These are phyloP conservation scores for Uromys caudimaculatus DNA, from an alignment of 2,797 vertebrate species.

Conservation along the genomic window DNA sequence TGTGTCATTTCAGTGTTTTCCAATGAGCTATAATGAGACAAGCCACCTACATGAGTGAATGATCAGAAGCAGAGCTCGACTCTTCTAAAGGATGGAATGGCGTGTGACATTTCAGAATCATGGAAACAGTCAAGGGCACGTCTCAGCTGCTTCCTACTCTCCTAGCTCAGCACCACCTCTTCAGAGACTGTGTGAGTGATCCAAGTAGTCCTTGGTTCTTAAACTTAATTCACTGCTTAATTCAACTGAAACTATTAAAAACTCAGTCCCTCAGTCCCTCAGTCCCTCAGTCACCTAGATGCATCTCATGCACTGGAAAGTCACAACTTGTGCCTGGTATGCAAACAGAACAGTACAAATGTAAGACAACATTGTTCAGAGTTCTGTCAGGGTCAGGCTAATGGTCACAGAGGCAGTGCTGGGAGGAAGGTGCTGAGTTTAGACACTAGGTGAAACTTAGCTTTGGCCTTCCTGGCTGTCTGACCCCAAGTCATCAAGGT, in stretches of 20 bases:
- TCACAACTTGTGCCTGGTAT: neutral
- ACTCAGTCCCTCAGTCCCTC: conserved; percentile 2
- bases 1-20: neutral
- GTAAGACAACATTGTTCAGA: neutral
- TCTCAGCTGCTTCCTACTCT: neutral
- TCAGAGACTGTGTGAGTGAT: neutral
- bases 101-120: neutral
- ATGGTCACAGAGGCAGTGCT: neutral
- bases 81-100: conserved; percentile 2
- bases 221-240: conserved; percentile 30
- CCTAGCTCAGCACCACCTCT: conserved; percentile 3
- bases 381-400: neutral
- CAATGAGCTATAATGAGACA: conserved; percentile 38
- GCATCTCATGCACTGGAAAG: conserved; percentile 16
- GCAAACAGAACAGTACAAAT: neutral
- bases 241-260: conserved; percentile 47
- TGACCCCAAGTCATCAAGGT: neutral
- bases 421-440: neutral
- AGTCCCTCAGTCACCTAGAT: neutral
- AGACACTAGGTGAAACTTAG: neutral
- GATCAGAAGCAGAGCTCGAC: neutral
- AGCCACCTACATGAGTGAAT: neutral
- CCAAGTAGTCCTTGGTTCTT: conserved; percentile 23
- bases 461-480: neutral
- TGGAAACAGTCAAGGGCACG: neutral